Percentiles rank a stretch among this genome's conserved stretches.
Conservation (phyloP, 2,888 invertebrate genomes). For the Drosophila mulleri region DNA sequence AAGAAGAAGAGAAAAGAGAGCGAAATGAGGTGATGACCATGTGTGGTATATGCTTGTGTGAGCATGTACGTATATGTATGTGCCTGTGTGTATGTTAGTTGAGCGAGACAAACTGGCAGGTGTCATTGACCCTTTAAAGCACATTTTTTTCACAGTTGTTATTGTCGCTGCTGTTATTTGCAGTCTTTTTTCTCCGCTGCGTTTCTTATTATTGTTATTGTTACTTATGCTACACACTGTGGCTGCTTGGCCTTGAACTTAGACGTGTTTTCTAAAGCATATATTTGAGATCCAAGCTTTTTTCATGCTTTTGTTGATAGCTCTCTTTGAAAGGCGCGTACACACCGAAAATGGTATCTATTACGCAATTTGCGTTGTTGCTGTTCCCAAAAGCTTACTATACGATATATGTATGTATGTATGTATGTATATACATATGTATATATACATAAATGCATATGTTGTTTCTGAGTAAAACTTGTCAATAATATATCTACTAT, state of each 20-base stretch:
- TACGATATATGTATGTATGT: slow-evolving; percentile 20
- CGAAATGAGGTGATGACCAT: slow-evolving; percentile 59
- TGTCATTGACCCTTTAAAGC: slow-evolving; percentile 79
- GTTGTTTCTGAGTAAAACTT: background rate
- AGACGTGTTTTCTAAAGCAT: slow-evolving; percentile 72
- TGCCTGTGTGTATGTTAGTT: slow-evolving; percentile 38
- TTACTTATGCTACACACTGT: slow-evolving; percentile 48
- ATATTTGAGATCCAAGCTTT: slow-evolving; percentile 50
- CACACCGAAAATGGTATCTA: slow-evolving; percentile 69
- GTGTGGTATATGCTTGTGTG: slow-evolving; percentile 17
- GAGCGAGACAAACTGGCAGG: slow-evolving; percentile 74
- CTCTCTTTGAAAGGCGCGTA: slow-evolving; percentile 46
- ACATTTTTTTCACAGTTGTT: slow-evolving; percentile 38
- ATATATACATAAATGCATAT: background rate
- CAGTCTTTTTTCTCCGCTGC: slow-evolving; percentile 55
- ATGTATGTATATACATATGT: background rate
- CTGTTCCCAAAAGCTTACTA: slow-evolving; percentile 41
- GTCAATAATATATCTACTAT: slow-evolving; percentile 4
- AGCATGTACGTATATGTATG: background rate
- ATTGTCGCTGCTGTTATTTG: slow-evolving; percentile 48
- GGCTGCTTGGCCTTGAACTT: slow-evolving; percentile 77
- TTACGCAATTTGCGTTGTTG: slow-evolving; percentile 66
- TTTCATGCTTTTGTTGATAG: slow-evolving; percentile 48
- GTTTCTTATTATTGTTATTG: slow-evolving; percentile 46
- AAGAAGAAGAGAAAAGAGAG: slow-evolving; percentile 39